Evolutionary conservation across 1,140 invertebrate genomes (phyloP).

Genomic region (Lucilia sericata): DNA sequence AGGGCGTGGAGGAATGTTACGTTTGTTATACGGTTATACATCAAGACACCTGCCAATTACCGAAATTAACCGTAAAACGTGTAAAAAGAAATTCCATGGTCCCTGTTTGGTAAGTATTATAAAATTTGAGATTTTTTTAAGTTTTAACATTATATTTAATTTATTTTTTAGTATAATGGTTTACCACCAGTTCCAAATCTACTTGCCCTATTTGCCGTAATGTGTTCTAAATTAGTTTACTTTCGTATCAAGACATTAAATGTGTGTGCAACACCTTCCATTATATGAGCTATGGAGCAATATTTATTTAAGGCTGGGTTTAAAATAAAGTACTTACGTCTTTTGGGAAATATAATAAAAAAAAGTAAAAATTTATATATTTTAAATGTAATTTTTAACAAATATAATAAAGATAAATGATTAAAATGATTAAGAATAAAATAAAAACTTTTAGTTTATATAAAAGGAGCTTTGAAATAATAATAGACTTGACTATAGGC

Average conservation of each 20-base stretch:
- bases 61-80: constrained; percentile 85
- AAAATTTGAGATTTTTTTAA: constrained; percentile 28
- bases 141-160: background rate
- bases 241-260: background rate
- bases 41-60: constrained; percentile 85
- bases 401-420: background rate
- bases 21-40: constrained; percentile 94
- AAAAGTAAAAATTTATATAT: background rate
- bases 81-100: constrained; percentile 93
- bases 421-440: background rate
- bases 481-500: too few relatives aligned
- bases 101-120: constrained; percentile 82
- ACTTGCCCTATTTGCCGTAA: constrained; percentile 91
- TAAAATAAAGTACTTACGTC: background rate
- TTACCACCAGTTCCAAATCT: constrained; percentile 89
- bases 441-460: background rate
- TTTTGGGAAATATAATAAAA: background rate
- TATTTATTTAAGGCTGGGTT: background rate
- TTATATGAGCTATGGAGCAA: background rate
- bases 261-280: background rate
- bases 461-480: too few relatives aligned
- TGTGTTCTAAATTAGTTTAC: constrained; percentile 72
- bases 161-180: constrained; percentile 85
- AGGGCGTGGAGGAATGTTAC: constrained; percentile 93
- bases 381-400: background rate